A percentile compares a stretch with the other conserved stretches of the same genome.
Evolutionary conservation across 1,140 invertebrate genomes (phyloP).

Genomic region (Pseudomyrmex pallidus): DNA sequence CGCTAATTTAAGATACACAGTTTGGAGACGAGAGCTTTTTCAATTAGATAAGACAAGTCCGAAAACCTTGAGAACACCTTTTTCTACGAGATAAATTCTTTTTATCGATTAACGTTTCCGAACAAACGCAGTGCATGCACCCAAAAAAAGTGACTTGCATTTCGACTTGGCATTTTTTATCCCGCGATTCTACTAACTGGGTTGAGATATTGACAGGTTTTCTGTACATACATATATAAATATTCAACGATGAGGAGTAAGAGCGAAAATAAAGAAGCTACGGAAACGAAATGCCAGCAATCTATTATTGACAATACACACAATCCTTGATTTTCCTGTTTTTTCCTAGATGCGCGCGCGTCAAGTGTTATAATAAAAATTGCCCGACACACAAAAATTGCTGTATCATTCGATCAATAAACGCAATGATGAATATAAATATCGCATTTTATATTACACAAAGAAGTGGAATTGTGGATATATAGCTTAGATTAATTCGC

Average conservation of each 20-base stretch:
- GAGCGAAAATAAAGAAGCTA: slow-evolving; percentile 81
- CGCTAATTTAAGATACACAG: too few relatives aligned
- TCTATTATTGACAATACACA: slow-evolving; percentile 17
- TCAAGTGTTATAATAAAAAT: too few relatives aligned
- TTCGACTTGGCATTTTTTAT: slow-evolving; percentile 62
- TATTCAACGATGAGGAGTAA: slow-evolving; percentile 79
- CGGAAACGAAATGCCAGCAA: slow-evolving; percentile 72
- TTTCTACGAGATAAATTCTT: slow-evolving; percentile 71
- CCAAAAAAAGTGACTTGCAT: slow-evolving; percentile 68
- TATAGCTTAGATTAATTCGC: too few relatives aligned
- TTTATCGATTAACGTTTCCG: slow-evolving; percentile 64
- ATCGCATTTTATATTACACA: too few relatives aligned
- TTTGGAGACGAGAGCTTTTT: too few relatives aligned
- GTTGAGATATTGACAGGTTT: slow-evolving; percentile 79
- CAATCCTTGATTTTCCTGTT: slow-evolving; percentile 1
- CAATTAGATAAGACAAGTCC: slow-evolving; percentile 49
- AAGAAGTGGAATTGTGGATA: too few relatives aligned
- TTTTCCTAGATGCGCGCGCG: not conserved
- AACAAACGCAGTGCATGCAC: slow-evolving; percentile 61
- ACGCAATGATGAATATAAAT: too few relatives aligned
- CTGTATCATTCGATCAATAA: too few relatives aligned
- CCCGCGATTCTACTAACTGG: slow-evolving; percentile 70
- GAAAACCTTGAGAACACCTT: slow-evolving; percentile 58
- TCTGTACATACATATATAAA: slow-evolving; percentile 82
- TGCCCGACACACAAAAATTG: too few relatives aligned